Conservation (phyloP, 2,797 vertebrate species). For the Cephalopachus bancanus region DNA sequence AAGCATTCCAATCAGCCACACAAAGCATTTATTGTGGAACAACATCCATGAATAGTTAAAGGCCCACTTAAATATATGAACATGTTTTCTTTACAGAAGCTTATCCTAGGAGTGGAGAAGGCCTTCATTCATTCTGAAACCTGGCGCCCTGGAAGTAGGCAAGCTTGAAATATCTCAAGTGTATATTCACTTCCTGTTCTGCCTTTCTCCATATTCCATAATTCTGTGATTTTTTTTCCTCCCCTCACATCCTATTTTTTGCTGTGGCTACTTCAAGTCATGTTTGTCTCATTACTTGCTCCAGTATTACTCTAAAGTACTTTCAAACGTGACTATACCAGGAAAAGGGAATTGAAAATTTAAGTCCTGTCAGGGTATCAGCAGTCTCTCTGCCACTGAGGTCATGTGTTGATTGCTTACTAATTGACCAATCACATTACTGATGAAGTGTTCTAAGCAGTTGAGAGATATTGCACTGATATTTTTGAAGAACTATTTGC, state of each 20-base stretch:
- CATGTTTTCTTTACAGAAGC: conserved; percentile 68
- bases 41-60: conserved; percentile 53
- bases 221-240: neutral
- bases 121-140: conserved; percentile 68
- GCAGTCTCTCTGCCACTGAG: conserved; percentile 62
- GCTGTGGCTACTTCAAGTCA: conserved; percentile 64
- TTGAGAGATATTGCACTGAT: neutral
- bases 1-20: conserved; percentile 26
- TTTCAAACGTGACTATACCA: conserved; percentile 47
- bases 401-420: conserved; percentile 58
- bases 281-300: conserved; percentile 50
- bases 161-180: conserved; percentile 71
- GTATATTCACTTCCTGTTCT: conserved; percentile 58
- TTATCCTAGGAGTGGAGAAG: conserved; percentile 61
- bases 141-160: neutral
- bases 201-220: conserved; percentile 58
- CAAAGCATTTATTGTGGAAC: conserved; percentile 63
- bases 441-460: conserved; percentile 64
- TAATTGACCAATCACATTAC: conserved; percentile 46
- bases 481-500: conserved; percentile 43
- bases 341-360: conserved; percentile 28
- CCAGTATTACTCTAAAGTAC: conserved; percentile 54
- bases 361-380: conserved; percentile 1
- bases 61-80: conserved; percentile 23
- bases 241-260: neutral